Evolutionary conservation across 2,797 vertebrate species (phyloP).

Genomic region (Falco cherrug): DNA sequence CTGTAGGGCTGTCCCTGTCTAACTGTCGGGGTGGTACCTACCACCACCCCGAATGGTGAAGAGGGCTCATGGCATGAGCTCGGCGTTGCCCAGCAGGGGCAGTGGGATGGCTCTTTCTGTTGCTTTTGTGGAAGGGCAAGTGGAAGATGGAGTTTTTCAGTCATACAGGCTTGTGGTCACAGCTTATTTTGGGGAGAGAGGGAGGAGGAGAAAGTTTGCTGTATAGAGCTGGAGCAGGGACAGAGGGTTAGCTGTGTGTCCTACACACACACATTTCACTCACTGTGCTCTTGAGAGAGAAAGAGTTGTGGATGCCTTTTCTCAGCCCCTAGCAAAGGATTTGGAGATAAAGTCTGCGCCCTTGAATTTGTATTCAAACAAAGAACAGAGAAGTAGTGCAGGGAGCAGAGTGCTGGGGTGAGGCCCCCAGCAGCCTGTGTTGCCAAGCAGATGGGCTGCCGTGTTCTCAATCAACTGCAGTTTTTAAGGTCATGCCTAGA

Average conservation of each 20-base stretch:
- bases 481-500: conserved; percentile 68
- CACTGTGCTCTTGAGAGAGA: neutral
- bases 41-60: neutral
- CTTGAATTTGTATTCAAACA: neutral
- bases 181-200: neutral
- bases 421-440: conserved; percentile 42
- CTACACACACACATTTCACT: neutral
- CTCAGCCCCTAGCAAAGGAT: neutral
- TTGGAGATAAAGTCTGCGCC: neutral
- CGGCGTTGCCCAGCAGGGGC: rapidly evolving
- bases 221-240: neutral
- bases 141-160: neutral
- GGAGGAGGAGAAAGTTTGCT: neutral
- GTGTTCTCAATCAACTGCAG: conserved; percentile 61
- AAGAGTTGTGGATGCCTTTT: neutral
- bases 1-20: neutral
- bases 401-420: conserved; percentile 20
- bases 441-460: conserved; percentile 61
- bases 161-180: neutral
- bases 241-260: neutral
- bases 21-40: neutral
- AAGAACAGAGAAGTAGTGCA: neutral
- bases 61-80: neutral
- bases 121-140: neutral
- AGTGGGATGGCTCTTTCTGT: neutral